phyloP scores from a whole-genome alignment of 2,888 invertebrate species.

The Oligia strigilis region DNA sequence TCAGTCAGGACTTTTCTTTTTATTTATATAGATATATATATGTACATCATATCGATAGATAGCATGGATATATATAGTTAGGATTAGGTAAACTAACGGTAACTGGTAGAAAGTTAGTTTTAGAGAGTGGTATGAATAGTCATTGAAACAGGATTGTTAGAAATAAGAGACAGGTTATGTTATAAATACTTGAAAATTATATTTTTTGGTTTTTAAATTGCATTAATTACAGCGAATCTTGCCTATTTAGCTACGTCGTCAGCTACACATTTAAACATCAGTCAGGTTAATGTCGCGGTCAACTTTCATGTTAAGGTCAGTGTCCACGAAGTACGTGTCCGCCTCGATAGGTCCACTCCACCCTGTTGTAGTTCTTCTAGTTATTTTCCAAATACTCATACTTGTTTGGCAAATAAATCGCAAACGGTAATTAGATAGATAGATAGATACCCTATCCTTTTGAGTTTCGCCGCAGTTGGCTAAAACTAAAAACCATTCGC shows the following conservation, averaged over 20 bases:
- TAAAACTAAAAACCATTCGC: no score
- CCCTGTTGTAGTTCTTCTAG: conserved; percentile 79
- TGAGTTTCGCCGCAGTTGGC: neutral
- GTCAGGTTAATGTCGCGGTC: conserved; percentile 52
- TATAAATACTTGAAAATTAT: conserved; percentile 41
- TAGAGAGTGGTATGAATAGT: neutral
- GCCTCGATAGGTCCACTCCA: conserved; percentile 74
- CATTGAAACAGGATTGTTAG: neutral
- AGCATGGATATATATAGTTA: no score
- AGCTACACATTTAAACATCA: conserved; percentile 44
- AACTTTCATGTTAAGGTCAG: conserved; percentile 72
- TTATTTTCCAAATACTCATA: no score
- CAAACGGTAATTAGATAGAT: neutral
- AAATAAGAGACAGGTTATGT: neutral
- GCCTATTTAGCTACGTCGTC: neutral
- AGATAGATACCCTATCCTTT: no score
- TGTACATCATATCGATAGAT: no score
- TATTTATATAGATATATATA: no score
- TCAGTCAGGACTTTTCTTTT: no score
- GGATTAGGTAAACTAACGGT: neutral
- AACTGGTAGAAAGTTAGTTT: no score
- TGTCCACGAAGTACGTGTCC: conserved; percentile 78
- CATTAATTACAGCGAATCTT: conserved; percentile 8
- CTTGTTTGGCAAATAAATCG: no score
- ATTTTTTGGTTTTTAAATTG: conserved; percentile 45